These are phyloP conservation scores for Tyto alba DNA, from an alignment of 2,113 vertebrate genomes.

Conservation along the genomic window DNA sequence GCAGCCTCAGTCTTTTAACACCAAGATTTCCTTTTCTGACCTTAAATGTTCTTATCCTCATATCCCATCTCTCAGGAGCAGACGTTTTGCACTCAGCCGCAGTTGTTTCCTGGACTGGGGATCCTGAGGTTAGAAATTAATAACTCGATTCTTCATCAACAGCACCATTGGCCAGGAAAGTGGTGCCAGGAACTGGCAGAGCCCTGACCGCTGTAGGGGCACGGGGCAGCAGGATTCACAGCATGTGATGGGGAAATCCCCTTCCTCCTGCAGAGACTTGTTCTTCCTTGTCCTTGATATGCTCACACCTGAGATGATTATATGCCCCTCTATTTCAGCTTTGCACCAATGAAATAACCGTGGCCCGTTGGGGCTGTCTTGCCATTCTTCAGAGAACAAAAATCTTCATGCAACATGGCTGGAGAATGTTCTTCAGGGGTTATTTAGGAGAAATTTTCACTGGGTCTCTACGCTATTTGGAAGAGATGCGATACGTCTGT, in stretches of 20 bases:
- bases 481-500: background rate
- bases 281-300: background rate
- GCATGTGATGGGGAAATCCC: background rate
- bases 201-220: background rate
- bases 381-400: background rate
- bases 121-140: background rate
- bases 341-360: background rate
- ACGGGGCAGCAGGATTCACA: background rate
- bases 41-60: background rate
- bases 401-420: rapidly evolving
- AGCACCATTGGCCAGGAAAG: background rate
- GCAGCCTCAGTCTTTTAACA: background rate
- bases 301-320: background rate
- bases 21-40: background rate
- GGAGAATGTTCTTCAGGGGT: background rate
- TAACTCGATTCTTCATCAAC: background rate
- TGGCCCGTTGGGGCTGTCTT: background rate
- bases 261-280: background rate
- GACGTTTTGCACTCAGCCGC: background rate
- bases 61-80: background rate
- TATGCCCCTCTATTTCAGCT: background rate
- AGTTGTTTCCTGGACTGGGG: background rate
- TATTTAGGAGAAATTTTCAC: background rate
- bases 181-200: background rate
- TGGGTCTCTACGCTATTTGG: background rate